phyloP scores from a whole-genome alignment of 2,888 invertebrate genomes.

The Gastracanthus pulcherrimus region DNA sequence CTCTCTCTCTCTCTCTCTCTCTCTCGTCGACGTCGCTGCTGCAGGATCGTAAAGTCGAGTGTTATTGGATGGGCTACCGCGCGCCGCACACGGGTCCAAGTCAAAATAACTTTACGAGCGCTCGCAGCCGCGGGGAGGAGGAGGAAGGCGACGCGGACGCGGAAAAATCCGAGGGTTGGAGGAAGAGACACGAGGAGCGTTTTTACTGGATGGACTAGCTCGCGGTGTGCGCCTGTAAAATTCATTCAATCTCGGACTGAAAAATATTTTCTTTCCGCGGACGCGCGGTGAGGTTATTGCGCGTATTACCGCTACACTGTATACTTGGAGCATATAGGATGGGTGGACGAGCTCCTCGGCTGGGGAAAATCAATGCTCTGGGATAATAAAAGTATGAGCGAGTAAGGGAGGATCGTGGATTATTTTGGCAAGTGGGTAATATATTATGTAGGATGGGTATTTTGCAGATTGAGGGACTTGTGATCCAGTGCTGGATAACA shows the following conservation, averaged over 20 bases:
- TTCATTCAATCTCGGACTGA: slow-evolving; percentile 41
- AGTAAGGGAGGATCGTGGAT: not conserved
- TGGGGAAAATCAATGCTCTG: not conserved
- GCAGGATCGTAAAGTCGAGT: slow-evolving; percentile 59
- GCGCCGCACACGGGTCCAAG: slow-evolving; percentile 46
- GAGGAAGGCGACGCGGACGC: not conserved
- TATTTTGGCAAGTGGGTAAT: not conserved
- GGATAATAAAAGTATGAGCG: not conserved
- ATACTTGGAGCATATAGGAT: not conserved
- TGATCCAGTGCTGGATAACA: too few relatives aligned
- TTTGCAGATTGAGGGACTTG: too few relatives aligned
- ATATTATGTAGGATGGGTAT: not conserved
- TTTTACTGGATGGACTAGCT: not conserved
- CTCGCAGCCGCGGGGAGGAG: slow-evolving; percentile 20
- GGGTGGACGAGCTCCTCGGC: not conserved
- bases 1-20: too few relatives aligned
- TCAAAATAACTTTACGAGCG: slow-evolving; percentile 58
- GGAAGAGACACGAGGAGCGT: not conserved
- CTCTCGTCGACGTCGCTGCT: too few relatives aligned
- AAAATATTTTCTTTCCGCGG: slow-evolving; percentile 34
- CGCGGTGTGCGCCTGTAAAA: slow-evolving; percentile 20
- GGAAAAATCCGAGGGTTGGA: slow-evolving; percentile 1
- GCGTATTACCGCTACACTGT: not conserved
- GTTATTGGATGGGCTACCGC: slow-evolving; percentile 56
- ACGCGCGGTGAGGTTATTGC: not conserved